Conservation (phyloP, 2,888 invertebrate species). For the Oegoconia quadripuncta region DNA sequence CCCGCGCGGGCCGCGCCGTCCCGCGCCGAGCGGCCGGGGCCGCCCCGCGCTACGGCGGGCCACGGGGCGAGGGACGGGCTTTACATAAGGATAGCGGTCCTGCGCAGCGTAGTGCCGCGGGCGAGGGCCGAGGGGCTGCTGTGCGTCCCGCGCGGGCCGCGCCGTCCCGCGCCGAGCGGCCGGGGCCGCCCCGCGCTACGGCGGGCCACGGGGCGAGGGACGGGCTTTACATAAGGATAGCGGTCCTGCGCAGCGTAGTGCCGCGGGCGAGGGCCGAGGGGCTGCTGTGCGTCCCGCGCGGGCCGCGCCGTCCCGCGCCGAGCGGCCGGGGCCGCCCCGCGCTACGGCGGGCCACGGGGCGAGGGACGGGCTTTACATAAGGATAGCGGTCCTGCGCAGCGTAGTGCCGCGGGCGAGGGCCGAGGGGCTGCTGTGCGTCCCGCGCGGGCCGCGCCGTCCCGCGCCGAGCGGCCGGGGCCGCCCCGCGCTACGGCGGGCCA, state of each 20-base stretch:
- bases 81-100: constrained; percentile 93
- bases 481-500: constrained; percentile 63
- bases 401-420: constrained; percentile 73
- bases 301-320: constrained; percentile 54
- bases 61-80: too few species aligned
- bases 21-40: constrained; percentile 39
- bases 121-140: constrained; percentile 65
- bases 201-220: too few species aligned
- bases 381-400: constrained; percentile 90
- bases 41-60: constrained; percentile 61
- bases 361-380: too few species aligned
- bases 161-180: constrained; percentile 47
- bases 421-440: constrained; percentile 82
- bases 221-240: constrained; percentile 94
- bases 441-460: constrained; percentile 72
- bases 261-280: constrained; percentile 47
- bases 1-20: constrained; percentile 79
- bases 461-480: constrained; percentile 37
- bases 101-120: constrained; percentile 83
- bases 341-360: constrained; percentile 67
- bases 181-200: constrained; percentile 59
- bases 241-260: constrained; percentile 87
- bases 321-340: constrained; percentile 40
- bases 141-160: constrained; percentile 83
- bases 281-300: constrained; percentile 84